Conservation (phyloP, 2,113 vertebrate genomes). For the Micromys minutus region DNA sequence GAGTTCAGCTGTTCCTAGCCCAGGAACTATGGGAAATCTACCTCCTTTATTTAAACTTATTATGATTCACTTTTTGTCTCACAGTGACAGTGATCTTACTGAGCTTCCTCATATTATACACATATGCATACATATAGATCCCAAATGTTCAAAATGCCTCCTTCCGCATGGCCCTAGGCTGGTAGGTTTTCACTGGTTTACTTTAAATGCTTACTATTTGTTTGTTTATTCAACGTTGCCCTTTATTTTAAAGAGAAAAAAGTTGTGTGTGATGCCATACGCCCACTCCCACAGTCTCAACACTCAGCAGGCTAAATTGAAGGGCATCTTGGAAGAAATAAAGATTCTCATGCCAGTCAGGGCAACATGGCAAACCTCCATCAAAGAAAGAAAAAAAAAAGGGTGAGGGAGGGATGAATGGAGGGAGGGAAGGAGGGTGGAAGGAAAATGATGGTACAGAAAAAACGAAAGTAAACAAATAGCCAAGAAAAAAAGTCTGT, state of each 20-base stretch:
- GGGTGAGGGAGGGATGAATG: background rate
- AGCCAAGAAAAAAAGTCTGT: background rate
- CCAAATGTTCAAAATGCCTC: background rate
- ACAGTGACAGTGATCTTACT: background rate
- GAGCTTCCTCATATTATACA: constrained; percentile 15
- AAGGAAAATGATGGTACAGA: background rate
- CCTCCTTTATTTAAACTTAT: background rate
- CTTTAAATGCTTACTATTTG: constrained; percentile 5
- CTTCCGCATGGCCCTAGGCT: background rate
- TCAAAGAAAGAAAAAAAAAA: background rate
- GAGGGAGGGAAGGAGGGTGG: too few relatives aligned
- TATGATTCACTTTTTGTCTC: background rate
- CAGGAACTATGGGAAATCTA: background rate
- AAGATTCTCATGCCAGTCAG: background rate
- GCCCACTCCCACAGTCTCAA: background rate
- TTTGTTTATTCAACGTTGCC: constrained; percentile 54
- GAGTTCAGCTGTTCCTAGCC: constrained; percentile 11
- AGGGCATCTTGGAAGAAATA: background rate
- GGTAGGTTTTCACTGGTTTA: constrained; percentile 6
- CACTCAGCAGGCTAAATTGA: background rate
- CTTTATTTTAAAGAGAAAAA: constrained; percentile 13
- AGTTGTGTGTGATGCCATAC: too few relatives aligned
- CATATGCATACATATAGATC: too few relatives aligned
- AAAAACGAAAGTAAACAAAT: background rate
- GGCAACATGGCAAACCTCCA: background rate